A percentile compares a stretch with the other conserved stretches of the same genome.
These are phyloP conservation scores for Cepphus grylle DNA, from an alignment of 2,113 vertebrate species.

Conservation along the genomic window DNA sequence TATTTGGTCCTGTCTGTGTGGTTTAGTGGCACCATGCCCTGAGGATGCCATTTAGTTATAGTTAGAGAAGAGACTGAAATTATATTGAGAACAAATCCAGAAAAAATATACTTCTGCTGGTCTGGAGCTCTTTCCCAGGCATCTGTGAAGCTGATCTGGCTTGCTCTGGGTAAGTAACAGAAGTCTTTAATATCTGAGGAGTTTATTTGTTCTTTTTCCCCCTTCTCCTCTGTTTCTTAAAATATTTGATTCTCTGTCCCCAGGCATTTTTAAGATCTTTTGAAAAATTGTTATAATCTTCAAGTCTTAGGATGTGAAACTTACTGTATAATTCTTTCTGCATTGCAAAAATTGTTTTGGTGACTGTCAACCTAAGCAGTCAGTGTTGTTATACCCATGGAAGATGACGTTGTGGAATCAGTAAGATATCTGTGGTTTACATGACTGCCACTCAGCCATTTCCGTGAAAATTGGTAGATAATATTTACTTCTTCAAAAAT, in stretches of 20 bases:
- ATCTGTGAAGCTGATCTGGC: not conserved
- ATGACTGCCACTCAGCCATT: not conserved
- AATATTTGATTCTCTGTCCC: not conserved
- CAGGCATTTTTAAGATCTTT: not conserved
- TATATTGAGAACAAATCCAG: not conserved
- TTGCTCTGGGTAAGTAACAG: not conserved
- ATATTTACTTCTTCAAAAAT: not conserved
- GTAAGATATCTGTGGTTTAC: not conserved
- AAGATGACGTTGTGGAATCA: not conserved
- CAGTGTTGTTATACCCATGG: not conserved
- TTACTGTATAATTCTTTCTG: not conserved
- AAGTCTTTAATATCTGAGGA: not conserved
- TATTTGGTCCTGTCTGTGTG: not conserved
- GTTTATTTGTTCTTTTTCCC: not conserved
- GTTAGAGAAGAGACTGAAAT: not conserved
- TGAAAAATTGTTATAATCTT: not conserved
- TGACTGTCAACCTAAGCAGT: not conserved
- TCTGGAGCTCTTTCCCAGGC: not conserved
- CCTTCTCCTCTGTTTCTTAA: not conserved
- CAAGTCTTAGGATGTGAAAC: not conserved
- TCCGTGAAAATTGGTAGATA: not conserved
- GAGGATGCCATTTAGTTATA: not conserved
- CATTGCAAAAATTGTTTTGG: not conserved
- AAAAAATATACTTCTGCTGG: not conserved
- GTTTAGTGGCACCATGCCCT: not conserved